These are phyloP conservation scores for Ophion obscuratus DNA, from an alignment of 2,888 invertebrate species.

Conservation along the genomic window DNA sequence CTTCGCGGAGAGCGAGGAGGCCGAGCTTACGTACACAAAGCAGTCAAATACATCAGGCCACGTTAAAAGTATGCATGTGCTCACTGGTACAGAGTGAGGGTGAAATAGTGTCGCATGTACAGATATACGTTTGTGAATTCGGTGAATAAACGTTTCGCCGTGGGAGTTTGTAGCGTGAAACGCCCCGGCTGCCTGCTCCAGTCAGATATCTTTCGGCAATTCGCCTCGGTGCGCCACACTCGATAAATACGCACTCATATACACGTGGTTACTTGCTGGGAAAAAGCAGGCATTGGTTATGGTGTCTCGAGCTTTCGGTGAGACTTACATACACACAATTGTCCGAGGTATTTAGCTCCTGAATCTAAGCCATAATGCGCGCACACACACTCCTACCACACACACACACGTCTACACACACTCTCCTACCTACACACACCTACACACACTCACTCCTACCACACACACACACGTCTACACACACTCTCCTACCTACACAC, in stretches of 20 bases:
- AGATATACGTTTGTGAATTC: conserved; percentile 53
- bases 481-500: too few relatives aligned
- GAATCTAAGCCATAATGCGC: conserved; percentile 35
- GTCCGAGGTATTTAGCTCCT: conserved; percentile 47
- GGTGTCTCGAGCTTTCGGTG: conserved; percentile 50
- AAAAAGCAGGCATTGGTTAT: conserved; percentile 56
- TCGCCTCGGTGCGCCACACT: conserved; percentile 70
- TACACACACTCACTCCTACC: too few relatives aligned
- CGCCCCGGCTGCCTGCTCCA: conserved; percentile 67
- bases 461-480: too few relatives aligned
- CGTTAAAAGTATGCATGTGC: conserved; percentile 34
- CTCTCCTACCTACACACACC: too few relatives aligned
- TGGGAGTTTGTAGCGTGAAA: conserved; percentile 71
- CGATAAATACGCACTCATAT: conserved; percentile 21
- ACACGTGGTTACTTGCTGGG: conserved; percentile 60
- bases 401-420: neutral
- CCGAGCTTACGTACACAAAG: conserved; percentile 10
- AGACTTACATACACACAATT: conserved; percentile 56
- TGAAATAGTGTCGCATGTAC: conserved; percentile 17
- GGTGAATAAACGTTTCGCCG: conserved; percentile 73
- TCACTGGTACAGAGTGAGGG: conserved; percentile 21
- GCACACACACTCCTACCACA: conserved; percentile 29
- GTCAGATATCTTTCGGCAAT: conserved; percentile 71
- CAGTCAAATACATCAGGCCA: conserved; percentile 39
- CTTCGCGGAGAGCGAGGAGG: conserved; percentile 28